These are phyloP conservation scores for Invenusta paracnida DNA, from an alignment of 2,888 invertebrate genomes.

Conservation along the genomic window DNA sequence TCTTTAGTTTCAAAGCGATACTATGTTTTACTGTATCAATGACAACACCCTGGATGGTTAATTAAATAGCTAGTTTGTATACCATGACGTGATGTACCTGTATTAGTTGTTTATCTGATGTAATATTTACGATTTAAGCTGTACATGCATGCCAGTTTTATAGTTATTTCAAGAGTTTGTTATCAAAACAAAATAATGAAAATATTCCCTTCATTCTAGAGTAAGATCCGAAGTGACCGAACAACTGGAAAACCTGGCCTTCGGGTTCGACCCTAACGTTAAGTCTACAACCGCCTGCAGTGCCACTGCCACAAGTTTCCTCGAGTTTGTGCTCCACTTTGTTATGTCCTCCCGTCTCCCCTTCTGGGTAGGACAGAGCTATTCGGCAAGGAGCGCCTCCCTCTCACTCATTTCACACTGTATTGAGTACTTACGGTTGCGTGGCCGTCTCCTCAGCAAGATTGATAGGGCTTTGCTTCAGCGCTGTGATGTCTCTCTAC, in stretches of 20 bases:
- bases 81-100: too few relatives aligned
- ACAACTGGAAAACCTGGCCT: not conserved
- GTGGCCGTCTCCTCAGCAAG: not conserved
- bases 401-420: not conserved
- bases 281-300: not conserved
- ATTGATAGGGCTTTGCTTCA: not conserved
- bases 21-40: too few relatives aligned
- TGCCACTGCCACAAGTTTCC: not conserved
- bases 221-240: not conserved
- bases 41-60: too few relatives aligned
- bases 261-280: not conserved
- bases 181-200: too few relatives aligned
- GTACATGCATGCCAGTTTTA: too few relatives aligned
- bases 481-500: not conserved
- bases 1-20: too few relatives aligned
- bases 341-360: not conserved
- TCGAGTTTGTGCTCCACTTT: not conserved
- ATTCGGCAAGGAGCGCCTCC: not conserved
- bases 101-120: too few relatives aligned
- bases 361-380: not conserved
- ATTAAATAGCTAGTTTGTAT: too few relatives aligned
- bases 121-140: too few relatives aligned
- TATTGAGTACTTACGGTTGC: not conserved
- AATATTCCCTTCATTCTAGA: too few relatives aligned
- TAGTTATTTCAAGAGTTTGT: too few relatives aligned